phyloP scores from a whole-genome alignment of 2,797 vertebrate species.

The Halcyon badia region DNA sequence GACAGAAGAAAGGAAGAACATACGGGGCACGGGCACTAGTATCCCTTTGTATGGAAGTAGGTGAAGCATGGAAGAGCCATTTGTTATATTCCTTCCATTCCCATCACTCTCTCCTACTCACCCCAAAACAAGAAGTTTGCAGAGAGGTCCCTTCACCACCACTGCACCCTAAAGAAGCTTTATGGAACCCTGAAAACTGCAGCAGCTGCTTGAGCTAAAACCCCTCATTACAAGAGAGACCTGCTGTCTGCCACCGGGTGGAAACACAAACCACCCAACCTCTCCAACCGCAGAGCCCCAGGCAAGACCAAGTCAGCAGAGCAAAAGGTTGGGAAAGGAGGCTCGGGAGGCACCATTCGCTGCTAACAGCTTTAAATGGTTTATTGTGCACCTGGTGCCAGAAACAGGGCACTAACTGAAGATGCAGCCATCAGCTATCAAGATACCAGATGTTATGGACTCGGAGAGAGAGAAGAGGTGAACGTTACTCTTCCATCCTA shows the following conservation, averaged over 20 bases:
- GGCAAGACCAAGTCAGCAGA: not conserved
- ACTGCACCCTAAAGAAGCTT: not conserved
- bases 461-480: not conserved
- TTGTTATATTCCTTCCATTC: not conserved
- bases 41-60: rapidly evolving
- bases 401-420: not conserved
- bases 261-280: not conserved
- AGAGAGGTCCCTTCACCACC: not conserved
- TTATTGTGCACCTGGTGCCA: not conserved
- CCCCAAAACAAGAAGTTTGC: not conserved
- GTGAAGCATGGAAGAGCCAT: not conserved
- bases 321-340: not conserved
- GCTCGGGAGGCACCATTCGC: not conserved
- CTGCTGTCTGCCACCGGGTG: not conserved
- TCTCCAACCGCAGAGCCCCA: not conserved
- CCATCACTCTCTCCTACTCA: not conserved
- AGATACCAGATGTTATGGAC: not conserved
- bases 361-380: not conserved
- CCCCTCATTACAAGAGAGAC: rapidly evolving
- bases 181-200: not conserved
- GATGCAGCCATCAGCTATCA: not conserved
- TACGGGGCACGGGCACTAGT: rapidly evolving
- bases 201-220: not conserved
- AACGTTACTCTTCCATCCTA: not conserved
- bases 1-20: not conserved